Conservation (phyloP, 2,888 invertebrate genomes). For the Tetanocera ferruginea region DNA sequence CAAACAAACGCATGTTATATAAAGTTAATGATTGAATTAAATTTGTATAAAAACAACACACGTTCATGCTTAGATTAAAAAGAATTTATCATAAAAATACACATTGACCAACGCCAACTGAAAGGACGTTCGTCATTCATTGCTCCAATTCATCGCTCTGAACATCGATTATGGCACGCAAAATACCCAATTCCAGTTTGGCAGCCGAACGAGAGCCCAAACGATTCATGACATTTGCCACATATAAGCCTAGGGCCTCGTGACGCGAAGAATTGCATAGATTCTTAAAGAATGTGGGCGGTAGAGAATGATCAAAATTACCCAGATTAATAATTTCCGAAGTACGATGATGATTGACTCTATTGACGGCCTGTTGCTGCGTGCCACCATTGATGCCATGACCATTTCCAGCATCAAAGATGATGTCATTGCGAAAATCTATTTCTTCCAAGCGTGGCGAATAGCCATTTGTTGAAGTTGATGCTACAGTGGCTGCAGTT, state of each 20-base stretch:
- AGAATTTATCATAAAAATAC: too few relatives aligned
- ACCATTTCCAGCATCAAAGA: slow-evolving; percentile 55
- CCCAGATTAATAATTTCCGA: slow-evolving; percentile 64
- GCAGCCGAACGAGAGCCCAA: slow-evolving; percentile 61
- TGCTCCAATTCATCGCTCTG: slow-evolving; percentile 65
- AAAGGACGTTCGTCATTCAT: slow-evolving; percentile 42
- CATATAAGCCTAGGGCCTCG: slow-evolving; percentile 66
- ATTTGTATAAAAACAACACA: too few relatives aligned
- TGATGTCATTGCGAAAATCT: slow-evolving; percentile 66
- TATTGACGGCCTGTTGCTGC: slow-evolving; percentile 4
- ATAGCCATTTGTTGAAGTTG: slow-evolving; percentile 63
- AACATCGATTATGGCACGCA: slow-evolving; percentile 67
- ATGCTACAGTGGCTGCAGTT: slow-evolving; percentile 58
- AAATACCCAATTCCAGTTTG: slow-evolving; percentile 64
- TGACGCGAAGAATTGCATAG: slow-evolving; percentile 66
- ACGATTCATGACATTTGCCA: slow-evolving; percentile 67
- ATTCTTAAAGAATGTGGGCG: slow-evolving; percentile 68
- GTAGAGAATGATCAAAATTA: slow-evolving; percentile 65
- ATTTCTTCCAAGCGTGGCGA: slow-evolving; percentile 64
- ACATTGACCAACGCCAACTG: too few relatives aligned
- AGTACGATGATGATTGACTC: slow-evolving; percentile 9
- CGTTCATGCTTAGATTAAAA: too few relatives aligned
- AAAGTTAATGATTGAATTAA: too few relatives aligned
- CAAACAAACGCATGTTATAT: too few relatives aligned
- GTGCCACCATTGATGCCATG: slow-evolving; percentile 42